Evolutionary conservation across 2,888 invertebrate species (phyloP), one percentile per base, ranked within the genome.

Genomic region (Hydroisotoma schaefferi): DNA sequence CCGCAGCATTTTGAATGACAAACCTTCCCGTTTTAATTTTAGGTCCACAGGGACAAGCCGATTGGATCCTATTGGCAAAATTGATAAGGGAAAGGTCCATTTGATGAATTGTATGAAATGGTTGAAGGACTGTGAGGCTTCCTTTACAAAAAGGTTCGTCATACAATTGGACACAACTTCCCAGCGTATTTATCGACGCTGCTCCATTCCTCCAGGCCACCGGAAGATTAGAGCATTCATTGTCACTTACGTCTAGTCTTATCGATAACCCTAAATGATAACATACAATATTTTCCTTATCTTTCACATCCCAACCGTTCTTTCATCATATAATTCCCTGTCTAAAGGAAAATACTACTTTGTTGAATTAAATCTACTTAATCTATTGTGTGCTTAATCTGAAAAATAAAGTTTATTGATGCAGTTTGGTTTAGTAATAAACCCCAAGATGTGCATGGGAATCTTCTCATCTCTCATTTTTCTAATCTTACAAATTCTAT

Each of bases 61-160:
- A 63, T 47, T 63, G 44, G n/a, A 66, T 27, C 12, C 61, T 48
- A 54, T 44, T 49, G 12, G 63, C 63, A 57, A 63, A 66, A 43
- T 61, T 66, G 52, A 66, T 66, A 27, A 66, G 63, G 12, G 63
- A 58, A 48, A 66, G 49, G 43, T 66, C 66, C 66, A 66, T 66
- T 54, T 66, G 66, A 23, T 66, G 66, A 33, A 66, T 58, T 37
- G 57, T 63, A 20, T 66, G 66, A 43, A 66, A 66, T 5, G 66
- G 66, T 37, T 66, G 66, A 5, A 66, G 47, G 22, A 66, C 63
- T 4, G 66, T 63, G 4, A 63, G 49, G 43, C 63, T 63, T 48
- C 66, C 66, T 46, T 58, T 40, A 44, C 66, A 66, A 27, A 61
- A 61, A 47, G 60, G 58, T 28, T 66, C 63, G 25, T 66, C 66